Evolutionary conservation across 2,888 invertebrate genomes (phyloP), one percentile per base, ranked within the genome.

Genomic region (Epsilonema sp.): DNA sequence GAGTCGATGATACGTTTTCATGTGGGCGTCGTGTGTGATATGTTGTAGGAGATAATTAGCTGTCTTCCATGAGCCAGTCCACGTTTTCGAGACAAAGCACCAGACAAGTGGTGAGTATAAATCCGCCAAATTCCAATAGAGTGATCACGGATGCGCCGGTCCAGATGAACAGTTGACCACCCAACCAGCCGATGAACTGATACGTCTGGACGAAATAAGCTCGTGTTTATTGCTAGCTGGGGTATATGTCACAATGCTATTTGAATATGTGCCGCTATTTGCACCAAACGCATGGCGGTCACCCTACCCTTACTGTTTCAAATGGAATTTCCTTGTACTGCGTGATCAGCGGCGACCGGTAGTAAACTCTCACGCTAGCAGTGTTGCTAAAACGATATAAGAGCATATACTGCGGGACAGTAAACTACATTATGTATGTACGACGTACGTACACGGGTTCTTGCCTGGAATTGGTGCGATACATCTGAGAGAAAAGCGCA

Each of bases 131-230:
- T 24, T 46, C 46, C 5, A 46, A 2, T 4, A 46, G 8, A 20
- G 46, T 46, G 21, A 46, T 46, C 26, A 46, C 13, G 8, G 46
- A 46, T 2, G 46, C 40, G 20, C 46, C 46, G 19, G 46, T 46
- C 46, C 45, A 45, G 23, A 38, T 38, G n/a, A 23, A 37, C 45
- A 45, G 26, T 24, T 45, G 45, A n/a, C 46, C 46, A 21, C 46
- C 46, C 40, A 46, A 19, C 46, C 46, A 46, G 31, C 46, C 46
- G 22, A 46, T 26, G 40, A 46, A 46, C 21, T 46, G 46, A 25
- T 37, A 22, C 19, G 16, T 26, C 46, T 46, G 16, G 13, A 24
- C n/a, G n/a, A 11, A n/a, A 13, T 31, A 31, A 31, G 8, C 16
- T 31, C 8, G 16, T 31, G 16, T 13, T 31, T 13, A 31, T 31